A percentile compares a stretch with the other conserved stretches of the same genome.
Evolutionary conservation across 1,140 invertebrate genomes (phyloP).

Genomic region (Pararge aegeria): DNA sequence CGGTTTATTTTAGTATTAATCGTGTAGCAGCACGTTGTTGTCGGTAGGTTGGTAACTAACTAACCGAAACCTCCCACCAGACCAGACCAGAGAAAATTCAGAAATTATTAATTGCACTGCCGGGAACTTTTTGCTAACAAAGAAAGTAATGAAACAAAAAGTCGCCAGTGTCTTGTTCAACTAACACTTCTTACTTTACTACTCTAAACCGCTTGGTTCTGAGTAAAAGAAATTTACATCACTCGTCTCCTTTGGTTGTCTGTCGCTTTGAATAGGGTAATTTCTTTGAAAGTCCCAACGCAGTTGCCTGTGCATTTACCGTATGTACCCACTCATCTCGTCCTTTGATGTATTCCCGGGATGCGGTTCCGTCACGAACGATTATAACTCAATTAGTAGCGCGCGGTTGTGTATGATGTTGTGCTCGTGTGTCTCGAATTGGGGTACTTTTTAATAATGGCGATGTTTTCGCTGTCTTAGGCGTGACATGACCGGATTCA

Average conservation of each 20-base stretch:
- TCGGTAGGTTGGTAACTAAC: too few species aligned
- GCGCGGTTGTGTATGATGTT: too few species aligned
- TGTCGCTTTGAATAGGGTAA: constrained; percentile 60
- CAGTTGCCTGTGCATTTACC: constrained; percentile 44
- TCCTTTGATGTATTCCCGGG: not conserved
- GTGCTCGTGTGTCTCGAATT: too few species aligned
- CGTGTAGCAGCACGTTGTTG: too few species aligned
- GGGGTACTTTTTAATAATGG: too few species aligned
- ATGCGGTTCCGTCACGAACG: not conserved
- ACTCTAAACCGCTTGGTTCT: constrained; percentile 68
- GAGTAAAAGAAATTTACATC: constrained; percentile 61
- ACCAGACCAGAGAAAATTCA: too few species aligned
- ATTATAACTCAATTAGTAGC: constrained; percentile 13
- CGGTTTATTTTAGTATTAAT: too few species aligned
- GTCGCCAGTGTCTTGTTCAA: not conserved
- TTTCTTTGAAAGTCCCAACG: constrained; percentile 47
- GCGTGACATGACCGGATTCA: too few species aligned
- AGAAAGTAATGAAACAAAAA: not conserved
- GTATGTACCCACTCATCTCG: not conserved
- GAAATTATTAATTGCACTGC: too few species aligned
- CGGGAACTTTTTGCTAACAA: too few species aligned
- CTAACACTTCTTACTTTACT: not conserved
- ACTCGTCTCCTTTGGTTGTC: constrained; percentile 52
- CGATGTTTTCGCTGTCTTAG: too few species aligned
- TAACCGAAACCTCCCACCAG: too few species aligned